These are phyloP conservation scores for Drosophila kuntzei DNA, from an alignment of 2,888 invertebrate genomes.

Conservation along the genomic window DNA sequence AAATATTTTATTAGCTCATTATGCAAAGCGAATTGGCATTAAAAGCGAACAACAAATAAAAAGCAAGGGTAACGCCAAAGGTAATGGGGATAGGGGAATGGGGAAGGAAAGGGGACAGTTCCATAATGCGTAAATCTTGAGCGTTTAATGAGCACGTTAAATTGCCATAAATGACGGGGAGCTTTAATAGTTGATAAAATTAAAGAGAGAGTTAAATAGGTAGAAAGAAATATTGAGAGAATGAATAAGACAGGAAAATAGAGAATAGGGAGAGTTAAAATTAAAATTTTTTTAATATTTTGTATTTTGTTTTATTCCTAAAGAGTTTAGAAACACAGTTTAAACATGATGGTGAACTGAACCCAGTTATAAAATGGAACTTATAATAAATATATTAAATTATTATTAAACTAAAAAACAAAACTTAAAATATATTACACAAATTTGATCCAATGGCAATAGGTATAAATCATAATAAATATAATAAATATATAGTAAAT, in stretches of 20 bases:
- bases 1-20: constrained; percentile 82
- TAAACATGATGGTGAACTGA: too few relatives aligned
- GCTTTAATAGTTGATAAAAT: constrained; percentile 7
- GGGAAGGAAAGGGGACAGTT: neutral
- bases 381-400: constrained; percentile 2
- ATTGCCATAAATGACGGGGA: constrained; percentile 41
- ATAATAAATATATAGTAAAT: neutral
- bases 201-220: neutral
- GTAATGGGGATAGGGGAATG: constrained; percentile 2
- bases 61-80: constrained; percentile 6
- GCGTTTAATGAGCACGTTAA: constrained; percentile 48
- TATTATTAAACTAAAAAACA: neutral
- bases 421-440: too few relatives aligned
- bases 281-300: too few relatives aligned
- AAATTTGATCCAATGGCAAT: too few relatives aligned
- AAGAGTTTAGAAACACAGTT: too few relatives aligned
- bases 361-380: too few relatives aligned
- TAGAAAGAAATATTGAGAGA: neutral
- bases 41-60: constrained; percentile 23
- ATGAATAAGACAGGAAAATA: neutral
- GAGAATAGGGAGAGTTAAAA: neutral
- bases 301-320: too few relatives aligned
- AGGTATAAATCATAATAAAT: too few relatives aligned
- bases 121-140: constrained; percentile 33
- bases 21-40: constrained; percentile 74